phyloP scores from a whole-genome alignment of 2,888 invertebrate genomes.

The Nephrotoma appendiculata region DNA sequence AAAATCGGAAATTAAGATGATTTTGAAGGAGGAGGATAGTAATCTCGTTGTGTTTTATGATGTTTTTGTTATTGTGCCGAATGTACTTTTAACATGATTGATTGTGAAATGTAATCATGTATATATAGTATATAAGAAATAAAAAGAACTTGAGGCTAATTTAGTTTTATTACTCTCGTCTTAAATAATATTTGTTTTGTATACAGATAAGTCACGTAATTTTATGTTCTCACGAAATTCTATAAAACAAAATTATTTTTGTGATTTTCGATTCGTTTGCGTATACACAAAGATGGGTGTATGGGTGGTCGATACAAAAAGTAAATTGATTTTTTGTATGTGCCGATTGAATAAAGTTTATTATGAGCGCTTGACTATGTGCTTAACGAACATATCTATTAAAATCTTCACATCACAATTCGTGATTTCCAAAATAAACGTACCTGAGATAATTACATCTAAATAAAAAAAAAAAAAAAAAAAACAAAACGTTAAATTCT shows the following conservation, averaged over 20 bases:
- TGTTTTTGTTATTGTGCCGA: background rate
- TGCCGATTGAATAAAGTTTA: background rate
- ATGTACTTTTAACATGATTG: background rate
- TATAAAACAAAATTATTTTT: background rate
- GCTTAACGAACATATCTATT: too few relatives aligned
- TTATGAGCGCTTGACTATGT: background rate
- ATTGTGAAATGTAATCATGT: slow-evolving; percentile 1
- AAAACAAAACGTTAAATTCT: too few relatives aligned
- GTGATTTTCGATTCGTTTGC: background rate
- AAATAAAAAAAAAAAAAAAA: too few relatives aligned
- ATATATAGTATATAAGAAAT: background rate
- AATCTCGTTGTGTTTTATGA: background rate
- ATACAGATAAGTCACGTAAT: background rate
- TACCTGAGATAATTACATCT: too few relatives aligned
- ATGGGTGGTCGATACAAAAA: background rate
- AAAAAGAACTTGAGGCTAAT: background rate
- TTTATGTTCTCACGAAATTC: background rate
- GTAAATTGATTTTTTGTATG: background rate
- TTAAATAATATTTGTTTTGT: background rate
- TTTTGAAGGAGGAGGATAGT: background rate
- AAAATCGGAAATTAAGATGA: background rate
- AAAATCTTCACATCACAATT: too few relatives aligned
- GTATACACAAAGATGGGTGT: background rate
- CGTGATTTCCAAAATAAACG: too few relatives aligned
- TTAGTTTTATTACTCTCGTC: background rate